A percentile compares a stretch with the other conserved stretches of the same genome.
Evolutionary conservation across 2,888 invertebrate species (phyloP).

Genomic region (Drosophila longiperda): DNA sequence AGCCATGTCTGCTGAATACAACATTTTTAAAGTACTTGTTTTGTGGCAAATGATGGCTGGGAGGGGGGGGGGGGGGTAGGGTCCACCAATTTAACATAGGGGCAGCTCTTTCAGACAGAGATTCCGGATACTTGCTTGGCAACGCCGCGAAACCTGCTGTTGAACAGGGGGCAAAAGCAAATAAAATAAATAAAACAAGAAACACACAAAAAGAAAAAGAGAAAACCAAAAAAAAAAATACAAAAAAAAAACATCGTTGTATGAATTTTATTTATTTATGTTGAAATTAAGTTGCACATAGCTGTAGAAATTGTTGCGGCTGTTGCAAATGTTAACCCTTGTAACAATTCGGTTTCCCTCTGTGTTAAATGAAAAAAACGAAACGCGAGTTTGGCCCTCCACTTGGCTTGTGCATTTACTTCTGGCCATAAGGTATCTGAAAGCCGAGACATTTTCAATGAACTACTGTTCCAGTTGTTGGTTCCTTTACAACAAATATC

Average conservation of each 20-base stretch:
- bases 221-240: conserved; percentile 13
- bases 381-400: neutral
- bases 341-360: conserved; percentile 48
- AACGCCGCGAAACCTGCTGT: conserved; percentile 33
- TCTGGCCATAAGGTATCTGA: conserved; percentile 18
- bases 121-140: conserved; percentile 13
- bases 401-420: neutral
- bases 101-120: conserved; percentile 32
- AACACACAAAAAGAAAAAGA: conserved; percentile 1
- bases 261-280: conserved; percentile 74
- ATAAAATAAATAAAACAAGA: neutral
- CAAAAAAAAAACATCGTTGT: conserved; percentile 19
- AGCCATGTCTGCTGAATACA: conserved; percentile 32
- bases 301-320: conserved; percentile 77
- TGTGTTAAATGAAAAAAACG: neutral
- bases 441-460: neutral
- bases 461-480: conserved; percentile 7
- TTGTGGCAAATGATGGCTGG: neutral
- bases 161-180: conserved; percentile 14
- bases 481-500: conserved; percentile 3
- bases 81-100: conserved; percentile 17
- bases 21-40: conserved; percentile 25
- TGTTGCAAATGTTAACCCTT: conserved; percentile 66
- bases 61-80: neutral
- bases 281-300: conserved; percentile 78